Base-by-base conservation (phyloP, 2,797 vertebrate species). In the Mastacembelus armatus region DNA sequence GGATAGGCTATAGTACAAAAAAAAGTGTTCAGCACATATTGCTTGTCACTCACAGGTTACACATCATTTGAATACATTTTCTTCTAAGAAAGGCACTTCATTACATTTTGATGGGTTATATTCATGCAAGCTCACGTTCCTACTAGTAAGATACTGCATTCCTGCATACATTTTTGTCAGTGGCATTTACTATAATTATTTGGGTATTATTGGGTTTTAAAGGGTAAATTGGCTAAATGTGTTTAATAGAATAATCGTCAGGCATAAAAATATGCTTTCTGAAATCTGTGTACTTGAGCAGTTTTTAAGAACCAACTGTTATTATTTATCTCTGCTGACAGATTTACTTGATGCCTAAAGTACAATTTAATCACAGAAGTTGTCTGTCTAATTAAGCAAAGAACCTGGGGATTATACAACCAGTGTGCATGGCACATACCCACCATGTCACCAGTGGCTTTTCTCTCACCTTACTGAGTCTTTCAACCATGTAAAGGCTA, bases 401-500 rank as follows among this genome's bases (percentile, higher is more conserved):
- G 43, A 33, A 16, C 14, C 10, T 36, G 44, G 57, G 22, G 24
- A 39, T 39, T 43, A 40, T 30, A 48, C 8, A 19, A 59, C 35
- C 16, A 21, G 6, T 22, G 26, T 32, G 18, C 58, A 43, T 5
- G 29, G 30, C 60, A 59, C 65, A n/a, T n/a, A n/a, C n/a, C n/a
- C n/a, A 27, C 57, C 50, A 44, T 40, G 58, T 71, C 69, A 80
- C 52, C 48, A 4, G 39, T 71, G 80, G 69, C 66, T 64, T 60
- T 59, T 66, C 51, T 81, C 71, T 84, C 83, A 82, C 83, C 81
- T 80, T 52, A 76, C 74, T 58, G 64, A 67, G 36, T 66, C 59
- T 72, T 65, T 77, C 77, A 65, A 55, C 49, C 71, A 27, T 52
- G 78, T 71, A 78, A 80, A 83, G 78, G 64, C 63, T 50, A 7